Evolutionary conservation across 2,888 invertebrate genomes (phyloP).

Genomic region (Onchidella celtica): DNA sequence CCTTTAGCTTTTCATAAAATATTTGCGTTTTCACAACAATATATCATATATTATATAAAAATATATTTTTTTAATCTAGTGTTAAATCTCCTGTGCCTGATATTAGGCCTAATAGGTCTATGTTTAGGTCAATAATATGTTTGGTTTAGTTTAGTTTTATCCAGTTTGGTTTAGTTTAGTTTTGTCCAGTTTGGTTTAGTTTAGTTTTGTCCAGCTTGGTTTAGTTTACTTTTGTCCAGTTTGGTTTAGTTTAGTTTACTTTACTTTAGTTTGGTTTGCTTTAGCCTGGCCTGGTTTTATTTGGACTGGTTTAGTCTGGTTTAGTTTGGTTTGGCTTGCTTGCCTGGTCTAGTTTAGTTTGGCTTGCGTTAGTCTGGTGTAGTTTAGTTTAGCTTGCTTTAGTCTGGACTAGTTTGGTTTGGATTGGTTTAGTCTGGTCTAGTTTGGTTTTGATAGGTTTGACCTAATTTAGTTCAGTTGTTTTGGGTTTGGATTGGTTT

Average conservation of each 20-base stretch:
- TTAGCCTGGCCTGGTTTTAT: conserved; percentile 18
- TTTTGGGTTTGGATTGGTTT: conserved; percentile 2
- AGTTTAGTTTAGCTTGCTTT: conserved; percentile 6
- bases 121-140: too few relatives aligned
- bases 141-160: conserved; percentile 20
- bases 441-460: conserved; percentile 1
- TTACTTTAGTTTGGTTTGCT: not conserved
- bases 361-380: conserved; percentile 5
- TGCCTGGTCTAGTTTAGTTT: conserved; percentile 21
- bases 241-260: conserved; percentile 31
- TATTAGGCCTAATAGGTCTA: too few relatives aligned
- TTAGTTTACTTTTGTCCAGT: conserved; percentile 35
- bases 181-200: not conserved
- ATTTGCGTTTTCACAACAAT: too few relatives aligned
- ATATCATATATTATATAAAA: too few relatives aligned
- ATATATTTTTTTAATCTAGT: too few relatives aligned
- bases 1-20: too few relatives aligned
- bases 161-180: not conserved
- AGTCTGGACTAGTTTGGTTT: not conserved
- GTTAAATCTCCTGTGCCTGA: too few relatives aligned
- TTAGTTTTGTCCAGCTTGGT: not conserved
- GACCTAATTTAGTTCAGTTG: not conserved
- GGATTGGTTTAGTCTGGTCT: not conserved
- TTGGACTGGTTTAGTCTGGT: conserved; percentile 6
- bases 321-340: conserved; percentile 2